Evolutionary conservation across 1,140 invertebrate species (phyloP).

Genomic region (Leptoteleia sp.): DNA sequence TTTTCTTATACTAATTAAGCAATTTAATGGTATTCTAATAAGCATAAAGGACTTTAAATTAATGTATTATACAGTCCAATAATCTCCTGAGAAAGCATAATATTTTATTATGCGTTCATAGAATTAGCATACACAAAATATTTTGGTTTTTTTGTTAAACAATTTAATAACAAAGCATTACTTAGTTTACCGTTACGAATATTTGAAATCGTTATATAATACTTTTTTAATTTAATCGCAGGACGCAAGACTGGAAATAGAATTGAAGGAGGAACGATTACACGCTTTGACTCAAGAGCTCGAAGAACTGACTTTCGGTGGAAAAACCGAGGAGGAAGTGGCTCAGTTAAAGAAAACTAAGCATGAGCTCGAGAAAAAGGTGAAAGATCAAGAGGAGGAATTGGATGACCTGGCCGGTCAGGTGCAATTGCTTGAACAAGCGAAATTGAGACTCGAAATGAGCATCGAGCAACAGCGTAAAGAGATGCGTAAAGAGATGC

Average conservation of each 20-base stretch:
- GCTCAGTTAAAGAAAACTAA: slow-evolving; percentile 90
- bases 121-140: no score
- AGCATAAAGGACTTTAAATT: no score
- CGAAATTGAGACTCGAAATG: slow-evolving; percentile 95
- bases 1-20: no score
- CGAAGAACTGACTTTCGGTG: slow-evolving; percentile 90
- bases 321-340: slow-evolving; percentile 93
- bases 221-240: slow-evolving; percentile 75
- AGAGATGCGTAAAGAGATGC: slow-evolving; percentile 91
- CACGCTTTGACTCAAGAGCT: slow-evolving; percentile 89
- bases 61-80: no score
- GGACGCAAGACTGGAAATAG: slow-evolving; percentile 92
- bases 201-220: no score
- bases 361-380: slow-evolving; percentile 92
- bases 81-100: no score
- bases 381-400: slow-evolving; percentile 96
- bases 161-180: no score
- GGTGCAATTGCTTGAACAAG: slow-evolving; percentile 91
- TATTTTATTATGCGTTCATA: no score
- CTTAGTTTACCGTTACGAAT: no score
- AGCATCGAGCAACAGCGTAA: slow-evolving; percentile 94
- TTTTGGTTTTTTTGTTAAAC: slow-evolving; percentile 2
- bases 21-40: no score
- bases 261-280: slow-evolving; percentile 92
- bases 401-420: slow-evolving; percentile 96